Evolutionary conservation across 2,797 vertebrate genomes (phyloP).

Genomic region (Choloepus didactylus): DNA sequence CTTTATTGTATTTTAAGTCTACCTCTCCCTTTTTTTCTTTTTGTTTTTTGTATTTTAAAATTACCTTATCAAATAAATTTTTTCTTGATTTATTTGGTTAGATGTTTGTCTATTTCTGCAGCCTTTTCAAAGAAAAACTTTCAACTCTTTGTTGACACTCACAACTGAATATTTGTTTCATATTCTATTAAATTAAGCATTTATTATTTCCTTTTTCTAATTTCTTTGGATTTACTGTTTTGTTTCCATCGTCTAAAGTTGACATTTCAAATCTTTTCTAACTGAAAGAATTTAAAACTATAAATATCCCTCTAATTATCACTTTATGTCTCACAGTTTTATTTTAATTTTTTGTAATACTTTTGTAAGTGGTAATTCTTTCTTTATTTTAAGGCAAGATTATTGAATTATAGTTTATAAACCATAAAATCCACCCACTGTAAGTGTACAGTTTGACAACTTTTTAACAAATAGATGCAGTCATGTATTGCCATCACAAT

Average conservation of each 20-base stretch:
- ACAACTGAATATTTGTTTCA: not conserved
- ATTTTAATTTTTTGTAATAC: not conserved
- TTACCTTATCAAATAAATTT: no score
- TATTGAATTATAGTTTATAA: constrained; percentile 35
- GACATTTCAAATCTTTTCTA: not conserved
- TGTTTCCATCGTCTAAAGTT: not conserved
- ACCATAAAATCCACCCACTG: not conserved
- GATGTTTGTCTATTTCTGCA: not conserved
- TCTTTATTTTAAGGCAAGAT: not conserved
- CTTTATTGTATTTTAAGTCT: no score
- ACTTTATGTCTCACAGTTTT: not conserved
- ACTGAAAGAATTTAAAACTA: not conserved
- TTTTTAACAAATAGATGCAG: constrained; percentile 33
- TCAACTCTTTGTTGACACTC: not conserved
- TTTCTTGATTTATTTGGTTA: no score
- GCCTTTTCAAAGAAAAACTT: not conserved
- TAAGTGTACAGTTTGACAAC: not conserved
- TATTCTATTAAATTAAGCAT: not conserved
- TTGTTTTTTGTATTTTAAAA: no score
- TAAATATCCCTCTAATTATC: not conserved
- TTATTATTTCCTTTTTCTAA: not conserved
- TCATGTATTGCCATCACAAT: not conserved
- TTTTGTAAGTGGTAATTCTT: not conserved
- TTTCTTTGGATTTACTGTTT: not conserved
- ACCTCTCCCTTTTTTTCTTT: no score